A percentile compares a stretch with the other conserved stretches of the same genome.
These are phyloP conservation scores for Acropternis orthonyx DNA, from an alignment of 2,797 vertebrate species.

Conservation along the genomic window DNA sequence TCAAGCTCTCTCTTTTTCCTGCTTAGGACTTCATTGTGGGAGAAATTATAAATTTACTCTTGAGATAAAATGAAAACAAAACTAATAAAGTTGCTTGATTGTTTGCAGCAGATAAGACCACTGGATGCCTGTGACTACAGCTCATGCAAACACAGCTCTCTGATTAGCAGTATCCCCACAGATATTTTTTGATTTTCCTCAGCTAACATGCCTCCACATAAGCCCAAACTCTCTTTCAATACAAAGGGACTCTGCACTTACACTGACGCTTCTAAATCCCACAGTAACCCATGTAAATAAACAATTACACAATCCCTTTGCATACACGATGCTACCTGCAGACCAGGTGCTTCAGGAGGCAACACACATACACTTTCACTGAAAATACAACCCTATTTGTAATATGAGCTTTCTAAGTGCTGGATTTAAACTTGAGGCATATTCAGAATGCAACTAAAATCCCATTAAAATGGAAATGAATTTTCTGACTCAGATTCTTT, in stretches of 20 bases:
- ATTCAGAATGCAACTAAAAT: neutral
- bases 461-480: conserved; percentile 19
- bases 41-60: neutral
- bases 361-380: neutral
- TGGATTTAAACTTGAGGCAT: neutral
- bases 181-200: neutral
- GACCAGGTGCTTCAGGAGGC: neutral
- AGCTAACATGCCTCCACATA: neutral
- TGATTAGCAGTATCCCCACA: neutral
- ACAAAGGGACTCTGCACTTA: neutral
- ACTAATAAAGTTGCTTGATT: neutral
- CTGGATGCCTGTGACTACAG: neutral
- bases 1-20: neutral
- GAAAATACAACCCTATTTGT: neutral
- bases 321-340: neutral
- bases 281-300: neutral
- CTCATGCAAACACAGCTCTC: neutral
- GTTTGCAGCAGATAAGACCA: neutral
- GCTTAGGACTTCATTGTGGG: neutral
- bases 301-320: neutral
- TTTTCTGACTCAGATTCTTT: neutral
- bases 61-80: neutral
- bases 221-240: neutral
- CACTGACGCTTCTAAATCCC: neutral
- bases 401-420: neutral